Base-by-base conservation (phyloP, 37 sponge, comb jelly and placozoan species). In the Dysidea cf. avara region DNA sequence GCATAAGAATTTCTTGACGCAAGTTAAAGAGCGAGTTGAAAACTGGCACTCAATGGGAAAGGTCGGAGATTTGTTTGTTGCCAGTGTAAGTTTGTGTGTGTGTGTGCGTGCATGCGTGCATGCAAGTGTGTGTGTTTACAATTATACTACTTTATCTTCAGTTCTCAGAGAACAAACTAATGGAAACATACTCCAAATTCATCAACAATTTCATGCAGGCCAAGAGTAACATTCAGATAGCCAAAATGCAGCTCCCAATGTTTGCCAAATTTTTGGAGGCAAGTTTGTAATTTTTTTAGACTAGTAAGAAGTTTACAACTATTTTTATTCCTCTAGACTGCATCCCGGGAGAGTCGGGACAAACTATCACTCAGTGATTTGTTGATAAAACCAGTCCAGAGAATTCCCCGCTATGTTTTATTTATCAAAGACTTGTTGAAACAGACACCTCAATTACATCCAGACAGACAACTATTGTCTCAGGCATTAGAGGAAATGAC, bases 361-460 rank as follows among this genome's bases (percentile, higher is more conserved):
- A 79, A 74, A 36, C 68, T 93, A 39, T 46, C 73, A 16, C 65
- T 93, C 26, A 69, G 80, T 30, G 94, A 93, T 51, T 78, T 93
- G 3, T 63, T 93, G 53, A 93, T 93, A 49, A 88, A 86, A 64
- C 94, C 94, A 20, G 90, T 93, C 16, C 94, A 93, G 59, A 56
- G 94, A 5, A 93, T 93, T 1, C 94, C 94, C 56, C 90, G 90
- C 24, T 93, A 93, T 39, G 82, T 93, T 29, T 74, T 93, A 53
- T 85, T 93, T 60, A 74, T 93, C 65, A 89, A 89, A 76, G 94
- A 93, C 63, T 57, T 93, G 66, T 66, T 93, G 47, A 93, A 93
- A 72, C 83, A 93, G 76, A 89, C 90, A 9, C 32, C 70, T 14
- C 40, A 43, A 29, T 31, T 36, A 51, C 94, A 93, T 53, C 86